Base-by-base conservation (phyloP, 1,140 invertebrate species). In the Platyscapa corneri region DNA sequence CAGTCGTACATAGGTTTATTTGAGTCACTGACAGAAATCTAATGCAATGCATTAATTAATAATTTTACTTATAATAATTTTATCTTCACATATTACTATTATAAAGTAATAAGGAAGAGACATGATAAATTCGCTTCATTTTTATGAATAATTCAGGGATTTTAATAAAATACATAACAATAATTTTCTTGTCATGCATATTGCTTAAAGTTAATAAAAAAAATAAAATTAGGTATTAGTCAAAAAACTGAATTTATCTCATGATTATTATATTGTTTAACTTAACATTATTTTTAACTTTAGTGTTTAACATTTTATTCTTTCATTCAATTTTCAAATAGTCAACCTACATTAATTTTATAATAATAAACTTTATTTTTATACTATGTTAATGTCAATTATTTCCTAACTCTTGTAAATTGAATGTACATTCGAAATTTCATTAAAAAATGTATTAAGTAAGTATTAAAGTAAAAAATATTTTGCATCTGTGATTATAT, bases 51-150 rank as follows among this genome's bases (percentile, higher is more conserved):
- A 74, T 74, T 74, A 74, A 32, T 76, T 18, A 46, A 32, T 53
- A 53, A 76, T 53, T 32, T 76, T 53, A 49, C 6, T 34, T 53
- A 32, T 76, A 49, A 49, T 72, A 42, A 74, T 6, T 74, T 42
- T n/a, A 27, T 27, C 6, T 27, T 39, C 37, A 53, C 20, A 76
- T 53, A 34, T 3, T 32, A 67, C 30, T 32, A 76, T 76, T 53
- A 74, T 74, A 74, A 74, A 74, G 37, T 23, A 76, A 76, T 76
- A 53, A 76, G 23, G 14, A 76, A 76, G 46, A 76, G 75, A 76
- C 46, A 75, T 75, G 42, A 76, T 76, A 53, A 53, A 76, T 32
- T 42, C 70, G 12, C 37, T 74, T 74, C 6, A 23, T 74, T 42
- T 42, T 60, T 60, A 5, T 60, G 27, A 60, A 60, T 10, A 60